phyloP scores from a whole-genome alignment of 2,797 vertebrate genomes.

The Smutsia gigantea region DNA sequence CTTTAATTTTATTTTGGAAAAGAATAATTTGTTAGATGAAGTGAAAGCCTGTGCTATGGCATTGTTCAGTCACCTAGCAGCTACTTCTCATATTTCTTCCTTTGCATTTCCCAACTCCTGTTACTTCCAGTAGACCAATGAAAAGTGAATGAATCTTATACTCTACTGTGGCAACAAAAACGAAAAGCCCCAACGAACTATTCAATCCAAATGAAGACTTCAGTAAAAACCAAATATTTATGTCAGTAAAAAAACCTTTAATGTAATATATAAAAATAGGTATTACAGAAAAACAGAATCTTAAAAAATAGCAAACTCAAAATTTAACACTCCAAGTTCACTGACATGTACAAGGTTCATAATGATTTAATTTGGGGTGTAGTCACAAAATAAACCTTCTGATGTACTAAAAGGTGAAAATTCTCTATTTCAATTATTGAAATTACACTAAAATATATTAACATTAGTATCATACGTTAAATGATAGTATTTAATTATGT shows the following conservation, averaged over 20 bases:
- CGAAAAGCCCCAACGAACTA: slow-evolving; percentile 22
- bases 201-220: slow-evolving; percentile 22
- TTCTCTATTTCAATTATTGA: not conserved
- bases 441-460: slow-evolving; percentile 46
- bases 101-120: not conserved
- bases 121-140: not conserved
- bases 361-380: not conserved
- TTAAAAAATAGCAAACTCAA: slow-evolving; percentile 42
- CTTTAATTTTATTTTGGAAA: slow-evolving; percentile 32
- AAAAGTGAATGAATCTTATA: not conserved
- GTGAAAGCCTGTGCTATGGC: not conserved
- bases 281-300: slow-evolving; percentile 34
- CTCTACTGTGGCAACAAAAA: slow-evolving; percentile 40
- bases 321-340: slow-evolving; percentile 35
- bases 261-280: slow-evolving; percentile 13
- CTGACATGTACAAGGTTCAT: not conserved
- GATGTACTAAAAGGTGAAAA: slow-evolving; percentile 32
- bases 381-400: not conserved
- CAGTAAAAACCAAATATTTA: slow-evolving; percentile 27
- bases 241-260: not conserved
- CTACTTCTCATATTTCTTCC: not conserved
- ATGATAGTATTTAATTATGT: slow-evolving; percentile 24
- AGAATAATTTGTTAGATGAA: not conserved
- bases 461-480: not conserved
- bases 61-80: not conserved